phyloP scores from a whole-genome alignment of 2,888 invertebrate genomes.

The Netelia fuscicornis region DNA sequence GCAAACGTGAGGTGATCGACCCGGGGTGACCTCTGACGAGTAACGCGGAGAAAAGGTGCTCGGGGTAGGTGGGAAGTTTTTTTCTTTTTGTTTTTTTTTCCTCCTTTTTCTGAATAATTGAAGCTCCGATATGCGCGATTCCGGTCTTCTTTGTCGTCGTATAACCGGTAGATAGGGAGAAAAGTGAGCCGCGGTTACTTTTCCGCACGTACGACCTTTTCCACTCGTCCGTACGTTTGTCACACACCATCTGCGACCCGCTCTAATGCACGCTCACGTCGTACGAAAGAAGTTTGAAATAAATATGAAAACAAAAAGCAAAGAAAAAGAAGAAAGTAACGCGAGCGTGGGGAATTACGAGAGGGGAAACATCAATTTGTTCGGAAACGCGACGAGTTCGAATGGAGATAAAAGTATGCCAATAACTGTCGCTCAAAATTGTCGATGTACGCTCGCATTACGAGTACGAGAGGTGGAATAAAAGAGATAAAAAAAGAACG shows the following conservation, averaged over 20 bases:
- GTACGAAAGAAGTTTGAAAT: neutral
- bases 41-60: slow-evolving; percentile 43
- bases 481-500: too few species aligned
- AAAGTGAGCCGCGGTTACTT: neutral
- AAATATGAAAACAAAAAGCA: slow-evolving; percentile 1
- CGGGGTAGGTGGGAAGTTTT: slow-evolving; percentile 37
- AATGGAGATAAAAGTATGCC: neutral
- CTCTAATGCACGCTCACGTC: neutral
- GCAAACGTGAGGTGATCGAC: slow-evolving; percentile 60
- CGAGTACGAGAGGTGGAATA: too few species aligned
- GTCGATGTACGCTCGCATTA: slow-evolving; percentile 27
- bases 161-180: slow-evolving; percentile 20
- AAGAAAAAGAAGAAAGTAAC: neutral
- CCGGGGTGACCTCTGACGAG: slow-evolving; percentile 45
- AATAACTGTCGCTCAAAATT: slow-evolving; percentile 7
- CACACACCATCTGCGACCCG: slow-evolving; percentile 26
- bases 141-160: slow-evolving; percentile 36
- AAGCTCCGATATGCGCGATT: slow-evolving; percentile 24
- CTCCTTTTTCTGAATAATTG: slow-evolving; percentile 56
- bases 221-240: slow-evolving; percentile 26
- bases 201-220: slow-evolving; percentile 39
- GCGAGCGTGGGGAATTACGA: neutral
- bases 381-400: neutral
- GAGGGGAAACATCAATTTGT: neutral
- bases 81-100: too few species aligned